Percentiles rank a stretch among this genome's conserved stretches.
phyloP scores from a whole-genome alignment of 1,140 invertebrate species.

The Penaeus indicus region DNA sequence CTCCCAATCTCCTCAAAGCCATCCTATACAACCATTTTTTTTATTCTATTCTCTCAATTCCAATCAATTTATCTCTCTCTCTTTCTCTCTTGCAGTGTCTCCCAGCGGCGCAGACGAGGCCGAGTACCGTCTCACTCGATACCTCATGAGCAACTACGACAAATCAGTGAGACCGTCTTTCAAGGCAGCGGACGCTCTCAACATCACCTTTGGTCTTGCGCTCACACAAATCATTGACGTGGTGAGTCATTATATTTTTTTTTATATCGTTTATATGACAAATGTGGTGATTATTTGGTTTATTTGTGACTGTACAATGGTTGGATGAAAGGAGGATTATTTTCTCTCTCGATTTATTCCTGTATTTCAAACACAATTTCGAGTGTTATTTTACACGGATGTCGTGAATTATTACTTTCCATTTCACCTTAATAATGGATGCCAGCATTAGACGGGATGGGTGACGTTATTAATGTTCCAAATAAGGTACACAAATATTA shows the following conservation, averaged over 20 bases:
- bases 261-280: not conserved
- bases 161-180: constrained; percentile 70
- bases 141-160: constrained; percentile 71
- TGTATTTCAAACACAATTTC: too few species aligned
- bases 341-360: too few species aligned
- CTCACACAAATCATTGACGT: constrained; percentile 74
- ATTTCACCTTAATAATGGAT: too few species aligned
- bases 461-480: too few species aligned
- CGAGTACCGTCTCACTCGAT: constrained; percentile 68
- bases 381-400: too few species aligned
- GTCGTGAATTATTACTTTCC: too few species aligned
- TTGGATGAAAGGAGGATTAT: not conserved
- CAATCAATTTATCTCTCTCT: not conserved
- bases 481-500: too few species aligned
- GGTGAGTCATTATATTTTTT: constrained; percentile 66
- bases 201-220: constrained; percentile 73
- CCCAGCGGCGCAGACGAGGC: constrained; percentile 52
- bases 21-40: too few species aligned
- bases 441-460: too few species aligned
- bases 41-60: too few species aligned
- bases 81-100: not conserved
- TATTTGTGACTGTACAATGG: not conserved
- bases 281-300: not conserved
- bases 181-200: constrained; percentile 70
- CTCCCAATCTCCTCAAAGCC: too few species aligned